Percentiles rank a stretch among this genome's conserved stretches.
phyloP scores from a whole-genome alignment of 2,888 invertebrate species.

The Hypomecis punctinalis region DNA sequence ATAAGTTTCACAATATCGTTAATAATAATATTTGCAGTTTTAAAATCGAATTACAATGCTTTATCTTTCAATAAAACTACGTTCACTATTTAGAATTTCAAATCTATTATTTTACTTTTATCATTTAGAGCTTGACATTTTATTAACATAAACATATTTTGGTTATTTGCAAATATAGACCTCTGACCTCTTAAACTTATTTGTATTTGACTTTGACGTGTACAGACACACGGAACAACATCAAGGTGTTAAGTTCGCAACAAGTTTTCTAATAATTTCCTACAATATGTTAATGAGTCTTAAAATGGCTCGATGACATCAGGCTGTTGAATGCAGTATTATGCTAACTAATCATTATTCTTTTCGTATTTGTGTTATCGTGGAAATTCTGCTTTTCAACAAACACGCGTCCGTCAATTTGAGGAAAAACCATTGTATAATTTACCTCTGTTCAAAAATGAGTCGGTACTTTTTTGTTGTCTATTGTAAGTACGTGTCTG shows the following conservation, averaged over 20 bases:
- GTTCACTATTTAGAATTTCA: neutral
- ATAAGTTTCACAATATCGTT: too few relatives aligned
- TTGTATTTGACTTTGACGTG: neutral
- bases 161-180: conserved; percentile 7
- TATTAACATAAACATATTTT: conserved; percentile 9
- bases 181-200: conserved; percentile 11
- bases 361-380: neutral
- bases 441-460: conserved; percentile 8
- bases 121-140: neutral
- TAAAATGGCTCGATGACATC: conserved; percentile 17
- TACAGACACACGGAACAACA: conserved; percentile 9
- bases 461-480: neutral
- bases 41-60: neutral
- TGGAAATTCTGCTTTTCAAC: neutral
- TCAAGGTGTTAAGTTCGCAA: neutral
- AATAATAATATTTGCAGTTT: too few relatives aligned
- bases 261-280: conserved; percentile 23
- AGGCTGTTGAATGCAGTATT: conserved; percentile 7
- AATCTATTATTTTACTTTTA: neutral
- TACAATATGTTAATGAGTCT: conserved; percentile 21
- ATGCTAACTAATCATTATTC: neutral
- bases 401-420: neutral
- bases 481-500: too few relatives aligned
- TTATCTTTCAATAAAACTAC: neutral
- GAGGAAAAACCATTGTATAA: conserved; percentile 4